Percentiles rank a stretch among this genome's conserved stretches.
These are phyloP conservation scores for Lepisosteus osseus DNA, from an alignment of 2,113 vertebrate species.

Conservation along the genomic window DNA sequence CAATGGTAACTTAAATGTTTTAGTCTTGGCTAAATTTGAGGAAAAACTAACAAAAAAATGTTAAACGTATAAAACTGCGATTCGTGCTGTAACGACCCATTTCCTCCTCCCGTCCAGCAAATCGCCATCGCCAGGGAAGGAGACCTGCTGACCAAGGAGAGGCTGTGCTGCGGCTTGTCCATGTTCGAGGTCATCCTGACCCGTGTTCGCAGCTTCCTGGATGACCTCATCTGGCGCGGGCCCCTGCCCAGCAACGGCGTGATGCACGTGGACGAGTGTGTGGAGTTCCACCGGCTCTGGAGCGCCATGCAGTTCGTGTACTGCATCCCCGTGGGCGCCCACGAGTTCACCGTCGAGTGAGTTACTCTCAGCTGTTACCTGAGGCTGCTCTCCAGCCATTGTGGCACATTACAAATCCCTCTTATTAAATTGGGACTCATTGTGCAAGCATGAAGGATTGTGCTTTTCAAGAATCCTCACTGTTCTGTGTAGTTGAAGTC, in stretches of 20 bases:
- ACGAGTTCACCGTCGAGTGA: constrained; percentile 86
- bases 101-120: constrained; percentile 59
- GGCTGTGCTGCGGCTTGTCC: constrained; percentile 83
- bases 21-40: no score
- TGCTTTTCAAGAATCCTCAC: not conserved
- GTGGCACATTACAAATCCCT: not conserved
- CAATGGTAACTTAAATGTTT: no score
- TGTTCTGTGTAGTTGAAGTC: not conserved
- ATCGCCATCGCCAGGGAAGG: constrained; percentile 83
- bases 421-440: no score
- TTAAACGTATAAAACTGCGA: not conserved
- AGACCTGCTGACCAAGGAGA: constrained; percentile 82
- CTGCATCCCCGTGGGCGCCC: constrained; percentile 82
- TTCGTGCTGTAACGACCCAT: no score
- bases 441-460: no score
- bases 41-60: not conserved
- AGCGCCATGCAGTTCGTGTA: constrained; percentile 90
- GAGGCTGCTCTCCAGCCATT: not conserved
- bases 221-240: constrained; percentile 81
- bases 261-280: constrained; percentile 86
- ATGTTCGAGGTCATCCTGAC: constrained; percentile 87
- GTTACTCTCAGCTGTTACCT: constrained; percentile 30
- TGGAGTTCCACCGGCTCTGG: constrained; percentile 84
- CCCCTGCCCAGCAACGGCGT: constrained; percentile 84
- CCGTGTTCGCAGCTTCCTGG: constrained; percentile 75